Evolutionary conservation across 2,797 vertebrate species (phyloP), one percentile per base, ranked within the genome.

Genomic region (Lagorchestes hirsutus): DNA sequence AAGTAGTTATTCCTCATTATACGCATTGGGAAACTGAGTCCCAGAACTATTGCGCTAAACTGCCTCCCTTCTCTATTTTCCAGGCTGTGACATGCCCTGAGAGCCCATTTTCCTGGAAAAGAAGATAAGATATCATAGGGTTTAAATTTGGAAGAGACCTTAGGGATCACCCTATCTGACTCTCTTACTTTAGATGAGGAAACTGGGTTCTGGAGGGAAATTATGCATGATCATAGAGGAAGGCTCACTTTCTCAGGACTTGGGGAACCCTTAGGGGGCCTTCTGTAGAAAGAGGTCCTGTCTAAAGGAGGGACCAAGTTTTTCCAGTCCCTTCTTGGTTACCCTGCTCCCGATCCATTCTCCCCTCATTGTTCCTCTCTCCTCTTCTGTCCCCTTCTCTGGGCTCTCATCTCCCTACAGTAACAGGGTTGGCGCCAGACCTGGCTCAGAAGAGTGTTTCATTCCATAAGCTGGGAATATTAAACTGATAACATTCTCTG

Each of bases 381-480:
- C 40, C 40, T 22, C 1, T 3, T 11, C 18, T 87, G 40, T 87
- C 24, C 40, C 74, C 59, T 50, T 3, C 40, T 50, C 40, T 50
- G 40, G 40, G 55, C 92, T 95, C 90, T 31, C 54, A 55, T 90
- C 55, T 55, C 93, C 95, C 12, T 1, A 91, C 91, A 28, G 55
- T 95, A 92, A 94, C 93, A 24, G 3, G 95, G 96, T 91, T 40
- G 92, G 74, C 95, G 94, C 96, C 94, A 91, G 95, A 95, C 94
- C 95, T 96, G 94, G 97, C 97, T 96, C 94, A 93, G 91, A 87
- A 50, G 74, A 27, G 74, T 87, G 95, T 95, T 97, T 93, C 55
- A 52, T 95, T 90, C 97, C 95, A 96, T 96, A 94, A 97, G 97
- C 97, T 96, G 97, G 97, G 97, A 98, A 97, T 97, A 96, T 93